Conservation (phyloP, 2,888 invertebrate species). For the Philaethria dido region DNA sequence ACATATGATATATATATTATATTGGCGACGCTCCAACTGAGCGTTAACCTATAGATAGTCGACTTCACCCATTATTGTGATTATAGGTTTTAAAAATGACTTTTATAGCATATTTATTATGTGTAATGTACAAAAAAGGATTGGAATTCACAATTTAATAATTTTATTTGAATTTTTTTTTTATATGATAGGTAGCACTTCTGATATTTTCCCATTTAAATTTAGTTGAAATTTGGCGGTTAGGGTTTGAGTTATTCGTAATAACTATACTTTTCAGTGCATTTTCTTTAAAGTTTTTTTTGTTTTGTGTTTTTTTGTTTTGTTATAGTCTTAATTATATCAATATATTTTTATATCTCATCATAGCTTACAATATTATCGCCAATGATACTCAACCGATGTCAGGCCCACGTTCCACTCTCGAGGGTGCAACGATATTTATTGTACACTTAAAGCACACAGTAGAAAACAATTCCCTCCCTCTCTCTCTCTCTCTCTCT, state of each 20-base stretch:
- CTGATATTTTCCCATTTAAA: too few relatives aligned
- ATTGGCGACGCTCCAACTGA: constrained; percentile 24
- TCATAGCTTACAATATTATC: background rate
- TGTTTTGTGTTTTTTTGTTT: too few relatives aligned
- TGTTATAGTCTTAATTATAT: too few relatives aligned
- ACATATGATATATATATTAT: constrained; percentile 4
- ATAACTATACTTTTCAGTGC: too few relatives aligned
- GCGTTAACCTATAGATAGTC: background rate
- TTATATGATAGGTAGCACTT: too few relatives aligned
- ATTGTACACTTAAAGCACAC: constrained; percentile 47
- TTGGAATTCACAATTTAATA: too few relatives aligned
- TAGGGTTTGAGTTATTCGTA: too few relatives aligned
- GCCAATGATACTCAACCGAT: constrained; percentile 1
- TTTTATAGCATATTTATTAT: background rate
- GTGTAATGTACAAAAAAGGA: background rate
- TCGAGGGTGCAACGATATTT: constrained; percentile 46
- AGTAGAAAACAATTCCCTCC: constrained; percentile 47
- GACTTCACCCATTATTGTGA: background rate
- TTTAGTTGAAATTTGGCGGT: too few relatives aligned
- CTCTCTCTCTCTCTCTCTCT: too few relatives aligned
- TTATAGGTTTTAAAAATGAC: background rate
- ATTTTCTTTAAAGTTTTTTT: too few relatives aligned
- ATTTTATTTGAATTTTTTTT: too few relatives aligned
- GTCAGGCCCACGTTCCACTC: constrained; percentile 20
- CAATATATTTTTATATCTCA: too few relatives aligned